Evolutionary conservation across 1,140 invertebrate genomes (phyloP), one percentile per base, ranked within the genome.

Genomic region (Neodiprion pinetum): DNA sequence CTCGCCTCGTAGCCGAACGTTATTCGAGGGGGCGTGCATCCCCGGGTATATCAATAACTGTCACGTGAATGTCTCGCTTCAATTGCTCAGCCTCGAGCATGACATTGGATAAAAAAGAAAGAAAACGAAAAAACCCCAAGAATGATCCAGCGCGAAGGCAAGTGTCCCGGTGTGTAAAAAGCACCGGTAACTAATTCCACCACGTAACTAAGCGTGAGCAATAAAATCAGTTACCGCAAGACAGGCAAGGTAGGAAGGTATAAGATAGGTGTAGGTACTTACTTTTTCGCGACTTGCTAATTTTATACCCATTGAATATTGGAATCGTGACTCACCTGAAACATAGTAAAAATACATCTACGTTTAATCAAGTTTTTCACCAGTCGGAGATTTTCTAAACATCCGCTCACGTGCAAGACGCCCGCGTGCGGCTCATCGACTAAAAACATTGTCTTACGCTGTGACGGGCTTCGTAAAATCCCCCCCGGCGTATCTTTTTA

Each of bases 261-360:
- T 40, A 40, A 40, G 28, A 5, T 40, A 4, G 28, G 28, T 40
- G 5, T 40, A 40, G 28, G 28, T 40, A 61, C 53, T 61, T 61
- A 61, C 53, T 61, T 61, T 40, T 61, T 61, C 53, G 53, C n/a
- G 11, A 9, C 3, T 61, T 61, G 53, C 11, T 61, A 61, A 14
- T 61, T 61, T 61, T 61, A 14, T 9, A 14, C 53, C n/a, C n/a
- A 17, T 61, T 61, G 53, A 9, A 61, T 61, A 61, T 61, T 61
- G 7, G n/a, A 61, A 61, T 61, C 53, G 53, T 61, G 53, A 61
- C 53, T 61, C 53, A 61, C 53, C 53, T 61, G 53, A 12, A 61
- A 61, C 11, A 61, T 12, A 61, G 53, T 17, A 61, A 61, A 14
- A 61, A 61, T 61, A 61, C n/a, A 40, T 61, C 53, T 14, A 9